Percentiles rank a stretch among this genome's conserved stretches.
phyloP scores from a whole-genome alignment of 2,797 vertebrate genomes.

The Sebastes kiyomatsui region DNA sequence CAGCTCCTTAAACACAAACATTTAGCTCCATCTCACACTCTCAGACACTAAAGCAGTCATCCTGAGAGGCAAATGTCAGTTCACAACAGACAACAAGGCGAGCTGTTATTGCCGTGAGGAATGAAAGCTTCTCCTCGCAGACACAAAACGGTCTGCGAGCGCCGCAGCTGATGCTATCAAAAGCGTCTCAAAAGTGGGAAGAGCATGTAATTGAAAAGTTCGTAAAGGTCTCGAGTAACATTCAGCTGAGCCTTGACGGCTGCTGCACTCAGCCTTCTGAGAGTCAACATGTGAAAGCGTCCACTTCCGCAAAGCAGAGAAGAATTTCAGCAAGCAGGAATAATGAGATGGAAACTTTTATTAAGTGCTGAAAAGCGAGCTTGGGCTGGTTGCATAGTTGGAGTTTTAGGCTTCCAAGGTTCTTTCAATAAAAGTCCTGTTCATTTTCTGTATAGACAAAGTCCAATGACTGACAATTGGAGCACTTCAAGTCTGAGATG shows the following conservation, averaged over 20 bases:
- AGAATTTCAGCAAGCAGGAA: neutral
- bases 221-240: neutral
- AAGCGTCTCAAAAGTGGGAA: neutral
- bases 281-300: neutral
- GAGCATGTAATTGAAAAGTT: neutral
- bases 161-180: neutral
- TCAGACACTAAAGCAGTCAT: neutral
- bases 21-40: neutral
- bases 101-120: neutral
- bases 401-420: neutral
- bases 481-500: neutral
- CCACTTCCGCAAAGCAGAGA: neutral
- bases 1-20: neutral
- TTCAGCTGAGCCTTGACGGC: neutral
- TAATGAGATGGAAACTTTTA: constrained; percentile 2
- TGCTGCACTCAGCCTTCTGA: neutral
- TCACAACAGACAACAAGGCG: neutral
- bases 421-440: neutral
- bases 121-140: neutral
- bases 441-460: neutral
- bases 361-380: neutral
- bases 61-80: neutral
- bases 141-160: neutral
- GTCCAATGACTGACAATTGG: neutral
- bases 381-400: neutral